phyloP scores from a whole-genome alignment of 2,113 vertebrate genomes.

The Toxotes chatareus region DNA sequence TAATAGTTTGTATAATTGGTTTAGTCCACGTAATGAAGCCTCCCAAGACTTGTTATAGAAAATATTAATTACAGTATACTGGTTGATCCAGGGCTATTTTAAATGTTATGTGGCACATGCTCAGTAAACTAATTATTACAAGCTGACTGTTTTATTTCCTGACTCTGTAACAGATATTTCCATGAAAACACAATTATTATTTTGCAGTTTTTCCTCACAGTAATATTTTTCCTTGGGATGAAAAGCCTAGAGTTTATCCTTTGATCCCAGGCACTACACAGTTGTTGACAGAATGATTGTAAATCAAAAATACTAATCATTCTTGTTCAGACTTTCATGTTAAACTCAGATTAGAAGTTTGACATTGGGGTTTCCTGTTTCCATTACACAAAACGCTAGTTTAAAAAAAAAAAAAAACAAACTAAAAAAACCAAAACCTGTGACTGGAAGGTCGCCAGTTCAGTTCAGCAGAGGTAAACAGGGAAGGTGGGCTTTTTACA shows the following conservation, averaged over 20 bases:
- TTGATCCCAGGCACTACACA: no score
- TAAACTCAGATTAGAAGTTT: no score
- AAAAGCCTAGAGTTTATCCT: no score
- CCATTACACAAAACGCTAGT: no score
- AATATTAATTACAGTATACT: neutral
- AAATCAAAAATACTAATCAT: neutral
- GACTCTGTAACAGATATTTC: neutral
- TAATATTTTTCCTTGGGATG: neutral
- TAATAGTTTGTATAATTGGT: constrained; percentile 10
- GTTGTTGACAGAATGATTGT: neutral
- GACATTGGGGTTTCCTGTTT: no score
- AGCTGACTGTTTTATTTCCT: neutral
- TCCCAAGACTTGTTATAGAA: neutral
- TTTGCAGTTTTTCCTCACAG: neutral
- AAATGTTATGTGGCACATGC: constrained; percentile 2
- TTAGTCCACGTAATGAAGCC: neutral
- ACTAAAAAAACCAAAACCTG: no score
- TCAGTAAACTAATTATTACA: constrained; percentile 28
- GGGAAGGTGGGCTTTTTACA: no score
- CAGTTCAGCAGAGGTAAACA: no score
- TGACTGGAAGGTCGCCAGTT: no score
- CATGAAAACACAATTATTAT: neutral
- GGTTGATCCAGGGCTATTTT: constrained; percentile 43
- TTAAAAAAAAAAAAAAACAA: no score
- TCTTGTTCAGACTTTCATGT: no score